Base-by-base conservation (phyloP, 2,113 vertebrate species). In the Cyanocitta stelleri region DNA sequence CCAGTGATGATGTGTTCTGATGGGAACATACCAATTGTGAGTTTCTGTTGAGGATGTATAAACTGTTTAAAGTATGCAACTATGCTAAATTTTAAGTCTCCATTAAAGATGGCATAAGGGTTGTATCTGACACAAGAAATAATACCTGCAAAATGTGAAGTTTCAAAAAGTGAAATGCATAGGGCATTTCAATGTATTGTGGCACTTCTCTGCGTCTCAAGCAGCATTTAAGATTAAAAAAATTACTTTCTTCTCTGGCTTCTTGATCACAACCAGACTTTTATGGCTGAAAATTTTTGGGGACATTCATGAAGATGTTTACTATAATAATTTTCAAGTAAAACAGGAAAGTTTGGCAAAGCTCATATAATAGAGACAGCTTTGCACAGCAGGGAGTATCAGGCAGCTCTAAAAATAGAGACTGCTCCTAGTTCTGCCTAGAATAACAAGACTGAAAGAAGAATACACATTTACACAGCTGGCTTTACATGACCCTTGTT, bases 401-500 rank as follows among this genome's bases (percentile, higher is more conserved):
- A 91, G 48, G 32, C 46, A 95, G 61, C 78, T 85, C 64, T 95
- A 89, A 96, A 93, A 95, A 92, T 87, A 89, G 85, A 68, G 32
- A 48, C 16, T 77, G 75, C 82, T 96, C 76, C 74, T 69, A 72
- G 58, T 55, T 85, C 68, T 86, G 90, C 92, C 92, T 93, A 93
- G 48, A 97, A 95, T 79, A 96, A 96, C 91, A 96, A 59, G 85
- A 33, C 74, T 80, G 79, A 81, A 81, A 95, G 91, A 92, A 95
- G 92, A 95, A 95, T 86, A 95, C 35, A 83, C 90, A 94, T 96
- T 97, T 97, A 96, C 93, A 96, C 92, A 97, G 95, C 92, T 97
- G 96, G 87, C 27, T 93, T 88, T 95, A 89, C 52, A 54, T 67
- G 72, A 71, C 73, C 83, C 49, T 90, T 75, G 89, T 75, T 93